These are phyloP conservation scores for Microcebus jonahi DNA, from an alignment of 2,113 vertebrate species.

Conservation along the genomic window DNA sequence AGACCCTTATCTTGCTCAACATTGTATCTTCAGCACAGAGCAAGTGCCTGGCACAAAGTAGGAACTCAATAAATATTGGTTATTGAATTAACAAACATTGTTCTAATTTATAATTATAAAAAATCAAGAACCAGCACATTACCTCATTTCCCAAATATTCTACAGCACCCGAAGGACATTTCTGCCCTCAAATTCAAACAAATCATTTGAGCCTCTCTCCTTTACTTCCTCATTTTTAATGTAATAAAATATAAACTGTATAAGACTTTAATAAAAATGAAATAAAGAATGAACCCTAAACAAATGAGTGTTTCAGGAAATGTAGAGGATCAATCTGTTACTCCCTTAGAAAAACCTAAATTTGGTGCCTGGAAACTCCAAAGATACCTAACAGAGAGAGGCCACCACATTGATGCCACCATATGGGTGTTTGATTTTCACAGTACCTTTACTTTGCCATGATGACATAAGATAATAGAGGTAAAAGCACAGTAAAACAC, in stretches of 20 bases:
- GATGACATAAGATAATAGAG: background rate
- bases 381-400: background rate
- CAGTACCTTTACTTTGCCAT: background rate
- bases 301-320: background rate
- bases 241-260: constrained; percentile 53
- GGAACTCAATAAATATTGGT: background rate
- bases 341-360: background rate
- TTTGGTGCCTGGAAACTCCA: background rate
- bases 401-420: background rate
- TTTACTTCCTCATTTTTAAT: constrained; percentile 54
- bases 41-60: background rate
- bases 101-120: background rate
- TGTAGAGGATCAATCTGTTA: background rate
- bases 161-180: background rate
- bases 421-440: background rate
- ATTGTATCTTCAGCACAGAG: background rate
- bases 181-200: constrained; percentile 34
- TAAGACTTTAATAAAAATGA: constrained; percentile 56
- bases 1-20: background rate
- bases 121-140: constrained; percentile 24
- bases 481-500: background rate
- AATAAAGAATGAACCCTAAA: constrained; percentile 29
- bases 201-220: constrained; percentile 23
- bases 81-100: constrained; percentile 45
- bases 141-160: constrained; percentile 20